phyloP scores from a whole-genome alignment of 92 coral and sea anemone genomes.

The Bergia sp. region DNA sequence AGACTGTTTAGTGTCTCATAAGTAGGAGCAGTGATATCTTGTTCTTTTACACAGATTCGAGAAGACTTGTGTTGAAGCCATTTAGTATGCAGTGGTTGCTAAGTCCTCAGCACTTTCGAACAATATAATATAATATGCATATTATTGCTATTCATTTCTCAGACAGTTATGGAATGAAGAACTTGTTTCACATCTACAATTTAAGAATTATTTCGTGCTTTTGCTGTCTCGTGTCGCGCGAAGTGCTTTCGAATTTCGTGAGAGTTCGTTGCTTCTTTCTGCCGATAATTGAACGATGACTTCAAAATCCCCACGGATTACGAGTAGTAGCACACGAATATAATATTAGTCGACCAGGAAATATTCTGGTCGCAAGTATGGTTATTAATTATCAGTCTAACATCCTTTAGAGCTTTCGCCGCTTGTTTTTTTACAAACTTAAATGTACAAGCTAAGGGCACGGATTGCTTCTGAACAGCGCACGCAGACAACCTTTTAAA shows the following conservation, averaged over 20 bases:
- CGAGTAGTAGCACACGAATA: background rate
- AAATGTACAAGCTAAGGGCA: no score
- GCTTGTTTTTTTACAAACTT: no score
- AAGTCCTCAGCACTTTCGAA: slow-evolving; percentile 12
- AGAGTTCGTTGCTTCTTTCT: background rate
- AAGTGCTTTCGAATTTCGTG: background rate
- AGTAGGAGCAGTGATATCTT: background rate
- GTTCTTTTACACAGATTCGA: slow-evolving; percentile 5
- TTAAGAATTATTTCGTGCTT: background rate
- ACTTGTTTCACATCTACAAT: background rate
- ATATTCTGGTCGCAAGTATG: background rate
- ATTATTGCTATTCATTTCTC: background rate
- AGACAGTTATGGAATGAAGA: background rate
- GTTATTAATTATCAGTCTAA: background rate
- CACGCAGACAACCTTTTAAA: no score
- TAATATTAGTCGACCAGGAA: background rate
- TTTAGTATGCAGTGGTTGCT: slow-evolving; percentile 40
- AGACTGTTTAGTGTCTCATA: background rate
- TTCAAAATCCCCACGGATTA: background rate
- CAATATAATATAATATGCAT: slow-evolving; percentile 25
- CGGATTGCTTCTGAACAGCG: no score
- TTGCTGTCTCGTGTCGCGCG: background rate
- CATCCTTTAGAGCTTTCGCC: background rate
- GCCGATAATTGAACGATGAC: background rate
- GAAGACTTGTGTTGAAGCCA: background rate